Conservation (phyloP, 2,888 invertebrate species). For the Drosophila ustulata region DNA sequence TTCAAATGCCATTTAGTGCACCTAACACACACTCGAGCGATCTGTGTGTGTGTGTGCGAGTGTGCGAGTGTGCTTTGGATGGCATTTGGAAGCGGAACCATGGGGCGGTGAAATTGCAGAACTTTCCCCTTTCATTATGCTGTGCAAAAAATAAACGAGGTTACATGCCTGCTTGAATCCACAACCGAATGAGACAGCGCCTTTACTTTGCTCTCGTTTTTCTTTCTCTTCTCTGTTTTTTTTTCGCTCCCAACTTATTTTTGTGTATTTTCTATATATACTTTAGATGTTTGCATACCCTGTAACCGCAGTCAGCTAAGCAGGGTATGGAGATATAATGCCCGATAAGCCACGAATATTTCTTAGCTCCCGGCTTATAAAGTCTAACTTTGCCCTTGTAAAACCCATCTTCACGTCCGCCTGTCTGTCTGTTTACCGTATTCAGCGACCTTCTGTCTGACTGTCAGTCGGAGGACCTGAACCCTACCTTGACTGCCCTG, state of each 20-base stretch:
- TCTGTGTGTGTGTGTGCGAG: conserved; percentile 4
- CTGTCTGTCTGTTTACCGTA: not conserved
- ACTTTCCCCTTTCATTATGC: conserved; percentile 81
- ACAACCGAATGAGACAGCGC: conserved; percentile 78
- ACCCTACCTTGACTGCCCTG: not conserved
- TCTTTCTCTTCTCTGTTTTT: conserved; percentile 28
- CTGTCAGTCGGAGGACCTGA: not conserved
- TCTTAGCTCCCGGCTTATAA: not conserved
- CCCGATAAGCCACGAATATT: not conserved
- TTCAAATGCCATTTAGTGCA: conserved; percentile 79
- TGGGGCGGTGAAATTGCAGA: conserved; percentile 77
- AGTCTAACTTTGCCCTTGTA: not conserved
- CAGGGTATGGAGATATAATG: not conserved
- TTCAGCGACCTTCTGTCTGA: conserved; percentile 6
- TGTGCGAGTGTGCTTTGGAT: conserved; percentile 36
- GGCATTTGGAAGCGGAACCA: conserved; percentile 68
- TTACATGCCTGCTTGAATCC: conserved; percentile 79
- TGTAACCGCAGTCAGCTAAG: not conserved
- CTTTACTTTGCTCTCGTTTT: conserved; percentile 67
- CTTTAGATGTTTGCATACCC: conserved; percentile 13
- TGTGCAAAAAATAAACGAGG: conserved; percentile 71
- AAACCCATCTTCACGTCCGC: not conserved
- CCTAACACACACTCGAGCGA: conserved; percentile 48
- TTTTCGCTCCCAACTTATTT: conserved; percentile 37
- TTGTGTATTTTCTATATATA: conserved; percentile 21